These are phyloP conservation scores for Morone saxatilis DNA, from an alignment of 2,113 vertebrate genomes.

Conservation along the genomic window DNA sequence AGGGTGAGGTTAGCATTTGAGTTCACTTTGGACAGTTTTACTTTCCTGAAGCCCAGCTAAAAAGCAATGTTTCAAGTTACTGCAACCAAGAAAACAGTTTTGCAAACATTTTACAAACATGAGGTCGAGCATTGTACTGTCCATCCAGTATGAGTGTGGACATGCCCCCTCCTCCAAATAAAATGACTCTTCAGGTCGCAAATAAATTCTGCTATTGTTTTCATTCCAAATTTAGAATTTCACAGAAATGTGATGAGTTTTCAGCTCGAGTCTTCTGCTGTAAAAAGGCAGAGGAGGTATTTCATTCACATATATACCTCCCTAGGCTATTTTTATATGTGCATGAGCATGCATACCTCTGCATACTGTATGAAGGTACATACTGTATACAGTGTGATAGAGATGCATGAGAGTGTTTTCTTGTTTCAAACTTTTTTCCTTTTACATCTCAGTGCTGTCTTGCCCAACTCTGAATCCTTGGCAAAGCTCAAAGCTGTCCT, in stretches of 20 bases:
- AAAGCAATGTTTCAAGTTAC: too few relatives aligned
- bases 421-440: slow-evolving; percentile 14
- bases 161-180: neutral
- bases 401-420: slow-evolving; percentile 12
- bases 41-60: too few relatives aligned
- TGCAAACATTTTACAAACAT: neutral
- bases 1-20: too few relatives aligned
- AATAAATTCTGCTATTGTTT: neutral
- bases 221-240: neutral
- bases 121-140: neutral
- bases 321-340: slow-evolving; percentile 8
- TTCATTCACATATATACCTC: neutral
- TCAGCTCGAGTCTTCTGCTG: neutral
- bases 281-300: neutral
- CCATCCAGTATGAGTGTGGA: neutral
- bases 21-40: too few relatives aligned
- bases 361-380: neutral
- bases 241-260: neutral
- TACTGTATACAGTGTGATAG: slow-evolving; percentile 2
- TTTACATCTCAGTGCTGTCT: slow-evolving; percentile 12
- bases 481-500: slow-evolving; percentile 40
- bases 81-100: too few relatives aligned
- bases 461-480: slow-evolving; percentile 20
- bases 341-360: neutral
- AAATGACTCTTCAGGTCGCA: neutral